Conservation (phyloP, 2,888 invertebrate species). For the Phoenoteleia sp. region DNA sequence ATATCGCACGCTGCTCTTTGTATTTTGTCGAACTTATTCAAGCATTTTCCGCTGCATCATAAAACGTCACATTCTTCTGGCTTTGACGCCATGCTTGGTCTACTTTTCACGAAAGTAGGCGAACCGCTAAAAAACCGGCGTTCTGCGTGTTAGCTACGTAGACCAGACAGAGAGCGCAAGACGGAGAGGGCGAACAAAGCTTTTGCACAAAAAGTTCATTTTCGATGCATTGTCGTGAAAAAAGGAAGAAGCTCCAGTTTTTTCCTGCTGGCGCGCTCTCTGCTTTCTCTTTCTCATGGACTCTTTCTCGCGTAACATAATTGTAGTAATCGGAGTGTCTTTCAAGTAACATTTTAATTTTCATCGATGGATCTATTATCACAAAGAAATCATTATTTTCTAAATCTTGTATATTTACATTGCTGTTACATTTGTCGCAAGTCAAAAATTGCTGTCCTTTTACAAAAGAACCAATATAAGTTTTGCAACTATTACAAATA, state of each 20-base stretch:
- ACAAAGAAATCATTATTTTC: constrained; percentile 7
- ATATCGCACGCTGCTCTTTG: constrained; percentile 39
- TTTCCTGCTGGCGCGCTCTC: background rate
- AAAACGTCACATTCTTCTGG: constrained; percentile 59
- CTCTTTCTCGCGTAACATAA: too few species aligned
- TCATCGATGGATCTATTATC: too few species aligned
- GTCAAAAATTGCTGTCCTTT: background rate
- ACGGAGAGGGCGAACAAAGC: constrained; percentile 40
- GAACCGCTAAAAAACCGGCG: constrained; percentile 53
- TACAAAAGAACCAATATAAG: background rate
- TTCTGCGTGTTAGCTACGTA: constrained; percentile 46
- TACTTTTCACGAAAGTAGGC: constrained; percentile 62
- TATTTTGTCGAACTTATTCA: constrained; percentile 58
- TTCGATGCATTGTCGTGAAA: constrained; percentile 58
- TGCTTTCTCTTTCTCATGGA: background rate
- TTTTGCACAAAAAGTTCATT: constrained; percentile 64
- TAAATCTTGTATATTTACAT: background rate
- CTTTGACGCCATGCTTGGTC: constrained; percentile 64
- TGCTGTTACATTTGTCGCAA: constrained; percentile 18
- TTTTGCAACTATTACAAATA: constrained; percentile 12
- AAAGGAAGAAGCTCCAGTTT: constrained; percentile 40
- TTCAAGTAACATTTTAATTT: too few species aligned
- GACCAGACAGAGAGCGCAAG: constrained; percentile 5
- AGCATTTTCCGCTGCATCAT: constrained; percentile 40
- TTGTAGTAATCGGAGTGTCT: too few species aligned